phyloP scores from a whole-genome alignment of 2,113 vertebrate genomes.

The Noturus placidus region DNA sequence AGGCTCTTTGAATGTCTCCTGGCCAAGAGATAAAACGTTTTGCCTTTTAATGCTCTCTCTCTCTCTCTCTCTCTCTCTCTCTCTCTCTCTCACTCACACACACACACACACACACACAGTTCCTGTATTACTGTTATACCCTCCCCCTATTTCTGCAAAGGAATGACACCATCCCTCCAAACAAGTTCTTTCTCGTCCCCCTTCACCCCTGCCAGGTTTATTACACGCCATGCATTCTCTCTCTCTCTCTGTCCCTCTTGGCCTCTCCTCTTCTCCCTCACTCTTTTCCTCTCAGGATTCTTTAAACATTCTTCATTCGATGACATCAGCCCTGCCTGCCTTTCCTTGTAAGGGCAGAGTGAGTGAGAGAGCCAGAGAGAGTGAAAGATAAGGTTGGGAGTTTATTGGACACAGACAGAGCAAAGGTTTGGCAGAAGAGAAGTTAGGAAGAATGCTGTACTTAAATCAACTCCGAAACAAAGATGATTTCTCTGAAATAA shows the following conservation, averaged over 20 bases:
- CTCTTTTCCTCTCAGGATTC: conserved; percentile 68
- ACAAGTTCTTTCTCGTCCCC: conserved; percentile 78
- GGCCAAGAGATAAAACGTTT: conserved; percentile 2
- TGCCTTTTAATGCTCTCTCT: conserved; percentile 5
- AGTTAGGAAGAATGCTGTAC: conserved; percentile 25
- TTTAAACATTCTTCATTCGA: conserved; percentile 76
- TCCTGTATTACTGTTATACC: conserved; percentile 64
- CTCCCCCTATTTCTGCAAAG: conserved; percentile 69
- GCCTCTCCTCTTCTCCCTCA: conserved; percentile 40
- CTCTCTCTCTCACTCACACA: conserved; percentile 19
- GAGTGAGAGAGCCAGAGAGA: conserved; percentile 59
- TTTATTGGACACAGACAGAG: conserved; percentile 72
- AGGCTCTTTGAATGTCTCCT: conserved; percentile 3
- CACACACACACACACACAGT: conserved; percentile 53
- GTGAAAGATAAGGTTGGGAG: conserved; percentile 64
- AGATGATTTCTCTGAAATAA: conserved; percentile 19
- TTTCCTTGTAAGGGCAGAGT: conserved; percentile 82
- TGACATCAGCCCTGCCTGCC: conserved; percentile 76
- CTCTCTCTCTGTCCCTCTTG: conserved; percentile 49
- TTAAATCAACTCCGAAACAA: conserved; percentile 27
- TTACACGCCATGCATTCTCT: conserved; percentile 68
- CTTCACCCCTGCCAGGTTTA: conserved; percentile 65
- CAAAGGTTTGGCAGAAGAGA: conserved; percentile 47
- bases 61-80: conserved; percentile 34
- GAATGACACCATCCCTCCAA: conserved; percentile 78